Evolutionary conservation across 2,888 invertebrate species (phyloP).

Genomic region (Heliconius aoede): DNA sequence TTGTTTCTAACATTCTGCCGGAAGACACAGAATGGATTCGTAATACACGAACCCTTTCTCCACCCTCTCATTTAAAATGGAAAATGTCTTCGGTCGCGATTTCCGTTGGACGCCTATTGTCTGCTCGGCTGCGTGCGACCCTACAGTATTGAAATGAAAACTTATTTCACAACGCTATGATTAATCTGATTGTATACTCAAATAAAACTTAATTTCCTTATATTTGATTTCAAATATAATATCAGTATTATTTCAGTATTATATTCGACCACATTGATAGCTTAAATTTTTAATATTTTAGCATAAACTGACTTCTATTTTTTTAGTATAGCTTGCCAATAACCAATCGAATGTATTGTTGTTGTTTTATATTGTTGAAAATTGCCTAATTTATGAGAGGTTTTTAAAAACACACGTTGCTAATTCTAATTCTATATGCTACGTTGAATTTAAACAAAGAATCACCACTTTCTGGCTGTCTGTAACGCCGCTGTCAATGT

Average conservation of each 20-base stretch:
- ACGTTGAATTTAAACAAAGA: too few species aligned
- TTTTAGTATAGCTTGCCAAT: too few species aligned
- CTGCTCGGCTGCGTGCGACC: constrained; percentile 74
- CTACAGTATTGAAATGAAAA: constrained; percentile 67
- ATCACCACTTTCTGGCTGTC: too few species aligned
- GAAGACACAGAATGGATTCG: constrained; percentile 76
- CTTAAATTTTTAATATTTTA: too few species aligned
- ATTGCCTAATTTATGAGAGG: too few species aligned
- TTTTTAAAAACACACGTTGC: too few species aligned
- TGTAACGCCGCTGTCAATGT: too few species aligned
- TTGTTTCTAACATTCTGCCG: constrained; percentile 74
- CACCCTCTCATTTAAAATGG: constrained; percentile 74
- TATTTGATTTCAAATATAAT: background rate
- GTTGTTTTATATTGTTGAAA: too few species aligned
- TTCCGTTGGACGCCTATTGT: constrained; percentile 71
- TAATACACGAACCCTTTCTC: constrained; percentile 70
- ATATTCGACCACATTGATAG: too few species aligned
- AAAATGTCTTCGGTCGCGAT: constrained; percentile 74
- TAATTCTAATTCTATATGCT: too few species aligned
- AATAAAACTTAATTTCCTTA: background rate
- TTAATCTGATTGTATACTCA: constrained; percentile 49
- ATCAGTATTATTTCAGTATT: background rate
- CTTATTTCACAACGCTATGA: constrained; percentile 65
- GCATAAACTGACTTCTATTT: too few species aligned
- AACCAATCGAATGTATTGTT: too few species aligned